Conservation (phyloP, 2,113 vertebrate species). For the Prinia subflava region DNA sequence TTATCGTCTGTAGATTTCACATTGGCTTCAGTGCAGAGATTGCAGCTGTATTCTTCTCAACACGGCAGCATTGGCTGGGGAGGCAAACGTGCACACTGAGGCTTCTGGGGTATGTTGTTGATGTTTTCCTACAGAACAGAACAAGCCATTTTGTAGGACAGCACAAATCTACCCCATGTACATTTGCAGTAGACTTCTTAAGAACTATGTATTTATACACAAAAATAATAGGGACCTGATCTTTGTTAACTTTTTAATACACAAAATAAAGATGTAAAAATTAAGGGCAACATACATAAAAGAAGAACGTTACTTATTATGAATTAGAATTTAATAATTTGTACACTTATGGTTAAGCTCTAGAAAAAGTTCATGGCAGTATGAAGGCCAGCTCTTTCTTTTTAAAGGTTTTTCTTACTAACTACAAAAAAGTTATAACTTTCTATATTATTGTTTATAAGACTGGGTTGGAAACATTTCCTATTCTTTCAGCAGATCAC, state of each 20-base stretch:
- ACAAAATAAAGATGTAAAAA: neutral
- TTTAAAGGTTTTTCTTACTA: neutral
- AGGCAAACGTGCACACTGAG: neutral
- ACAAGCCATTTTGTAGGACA: neutral
- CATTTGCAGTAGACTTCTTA: neutral
- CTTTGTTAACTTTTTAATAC: neutral
- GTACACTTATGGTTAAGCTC: neutral
- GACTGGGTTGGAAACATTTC: neutral
- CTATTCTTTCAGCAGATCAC: neutral
- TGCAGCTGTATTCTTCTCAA: neutral
- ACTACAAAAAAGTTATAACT: neutral
- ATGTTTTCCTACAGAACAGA: neutral
- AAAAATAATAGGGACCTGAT: neutral
- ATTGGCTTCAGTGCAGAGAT: neutral
- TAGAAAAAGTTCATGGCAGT: neutral
- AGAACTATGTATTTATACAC: neutral
- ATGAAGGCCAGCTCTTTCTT: neutral
- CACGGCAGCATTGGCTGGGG: neutral
- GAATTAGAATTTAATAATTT: neutral
- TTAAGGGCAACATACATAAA: neutral
- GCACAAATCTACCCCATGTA: neutral
- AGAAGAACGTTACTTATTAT: neutral
- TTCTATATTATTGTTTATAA: neutral
- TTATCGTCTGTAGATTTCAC: neutral
- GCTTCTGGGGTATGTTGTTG: neutral